Evolutionary conservation across 2,888 invertebrate genomes (phyloP), one percentile per base, ranked within the genome.

Genomic region (Saturnia pavonia): DNA sequence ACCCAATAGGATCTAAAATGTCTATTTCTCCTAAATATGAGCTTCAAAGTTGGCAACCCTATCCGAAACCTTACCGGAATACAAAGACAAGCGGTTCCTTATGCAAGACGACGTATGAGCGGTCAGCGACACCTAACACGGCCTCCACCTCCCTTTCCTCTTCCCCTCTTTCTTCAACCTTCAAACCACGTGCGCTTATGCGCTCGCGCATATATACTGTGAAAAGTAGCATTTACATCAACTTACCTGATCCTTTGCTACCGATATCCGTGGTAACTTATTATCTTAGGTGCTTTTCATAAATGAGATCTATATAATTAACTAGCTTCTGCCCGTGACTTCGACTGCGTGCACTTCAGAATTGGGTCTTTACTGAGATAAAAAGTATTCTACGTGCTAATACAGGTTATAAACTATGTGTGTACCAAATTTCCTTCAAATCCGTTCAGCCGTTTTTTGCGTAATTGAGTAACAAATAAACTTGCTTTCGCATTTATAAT

Each of bases 181-280:
- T 76, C 82, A 77, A 76, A 79, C 84, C 87, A 87, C 88, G 88
- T 86, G 88, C 85, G 85, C 73, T 72, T 60, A 75, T 78, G 82
- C 82, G 77, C 77, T 73, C 73, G 77, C 83, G 83, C 87, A 85
- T 86, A 87, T 80, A 76, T 88, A 60, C 22, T 82, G 89, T 88
- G 88, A 91, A 92, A 91, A 91, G 90, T 85, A 85, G 72, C 87
- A 89, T 92, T 92, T 91, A 92, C 87, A 88, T 82, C 91, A 92
- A 92, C 77, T 75, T 77, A 85, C 91, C 90, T 91, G 91, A 91
- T 89, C 11, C 88, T 86, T 80, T 65, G 11, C 65, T 63, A 40
- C 19, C 1, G 8, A 6, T n/a, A 63, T 40, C 19, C 34, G 7
- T 63, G 6, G 16, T 57, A 57, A 51, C 45, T 14, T 12, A n/a